Base-by-base conservation (phyloP, 2,797 vertebrate species). In the Enteromius unitaeniatus region DNA sequence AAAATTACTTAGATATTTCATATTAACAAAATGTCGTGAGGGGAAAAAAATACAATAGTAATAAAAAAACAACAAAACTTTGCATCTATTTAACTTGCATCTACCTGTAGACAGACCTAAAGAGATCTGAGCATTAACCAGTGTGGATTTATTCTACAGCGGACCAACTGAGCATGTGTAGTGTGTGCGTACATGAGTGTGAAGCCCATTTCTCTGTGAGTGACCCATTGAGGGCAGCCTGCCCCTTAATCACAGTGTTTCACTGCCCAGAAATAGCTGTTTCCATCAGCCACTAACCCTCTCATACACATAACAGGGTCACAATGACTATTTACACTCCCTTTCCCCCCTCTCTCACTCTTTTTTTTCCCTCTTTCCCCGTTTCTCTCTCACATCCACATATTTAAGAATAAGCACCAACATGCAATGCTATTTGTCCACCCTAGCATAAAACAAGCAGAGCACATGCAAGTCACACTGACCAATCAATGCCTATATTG, bases 221-320 rank as follows among this genome's bases (percentile, higher is more conserved):
- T 81, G 82, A 84, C 45, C 69, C 77, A 85, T 85, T 84, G 86
- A 89, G 82, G 86, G 74, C 86, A 86, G 45, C 79, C 64, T 84
- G 80, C 64, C 84, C 15, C 62, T 87, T 87, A 89, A 89, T 85
- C 76, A 62, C 64, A 58, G 64, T 68, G 34, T 81, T 87, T 75
- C 75, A 78, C 60, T 21, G 42, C 70, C 26, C 84, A 85, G 86
- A 88, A 90, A 92, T 88, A 88, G 86, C 82, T 28, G 62, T 88
- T 80, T 91, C 85, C 80, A 90, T 91, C 88, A 91, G 69, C 47
- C 10, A 62, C 37, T 69, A 64, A 40, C 65, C 58, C 58, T 78
- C 23, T 40, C 80, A 55, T 51, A 60, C 84, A 60, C 67, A 82
- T 67, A 72, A 81, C 51, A 75, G 65, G 65, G 65, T 85, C 84